These are phyloP conservation scores for Tigriopus japonicus DNA, from an alignment of 1,140 invertebrate species.

Conservation along the genomic window DNA sequence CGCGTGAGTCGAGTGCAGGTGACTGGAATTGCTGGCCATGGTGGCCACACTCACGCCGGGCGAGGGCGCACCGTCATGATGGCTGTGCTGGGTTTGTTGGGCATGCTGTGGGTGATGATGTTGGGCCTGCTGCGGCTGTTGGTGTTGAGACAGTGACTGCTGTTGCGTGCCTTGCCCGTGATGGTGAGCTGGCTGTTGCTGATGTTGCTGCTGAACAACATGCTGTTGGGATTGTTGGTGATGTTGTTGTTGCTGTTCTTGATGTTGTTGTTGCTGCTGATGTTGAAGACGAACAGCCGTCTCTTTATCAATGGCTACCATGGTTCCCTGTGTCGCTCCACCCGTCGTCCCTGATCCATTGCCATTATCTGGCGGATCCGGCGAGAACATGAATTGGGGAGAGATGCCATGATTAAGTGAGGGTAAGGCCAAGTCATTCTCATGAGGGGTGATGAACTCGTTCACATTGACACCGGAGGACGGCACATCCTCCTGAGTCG, in stretches of 20 bases:
- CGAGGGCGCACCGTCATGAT: not conserved
- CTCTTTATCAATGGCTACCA: no score
- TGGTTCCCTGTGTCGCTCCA: not conserved
- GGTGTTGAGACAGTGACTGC: not conserved
- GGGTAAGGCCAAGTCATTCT: not conserved
- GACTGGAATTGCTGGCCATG: no score
- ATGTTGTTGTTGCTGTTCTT: no score
- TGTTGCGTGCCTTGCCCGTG: not conserved
- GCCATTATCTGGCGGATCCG: not conserved
- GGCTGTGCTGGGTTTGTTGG: not conserved
- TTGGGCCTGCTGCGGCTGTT: not conserved
- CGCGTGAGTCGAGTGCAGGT: no score
- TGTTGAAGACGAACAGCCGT: no score
- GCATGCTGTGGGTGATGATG: not conserved
- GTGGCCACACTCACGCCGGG: no score
- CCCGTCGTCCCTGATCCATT: not conserved
- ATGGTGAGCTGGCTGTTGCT: not conserved
- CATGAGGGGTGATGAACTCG: constrained; percentile 9
- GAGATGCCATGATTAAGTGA: not conserved
- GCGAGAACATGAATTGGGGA: not conserved
- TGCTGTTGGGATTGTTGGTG: not conserved
- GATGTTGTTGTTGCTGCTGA: no score
- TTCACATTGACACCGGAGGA: constrained; percentile 11
- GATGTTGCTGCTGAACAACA: not conserved
- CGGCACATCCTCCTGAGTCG: constrained; percentile 6